Evolutionary conservation across 2,888 invertebrate genomes (phyloP), one percentile per base, ranked within the genome.

Genomic region (Trachelus troglodyta): DNA sequence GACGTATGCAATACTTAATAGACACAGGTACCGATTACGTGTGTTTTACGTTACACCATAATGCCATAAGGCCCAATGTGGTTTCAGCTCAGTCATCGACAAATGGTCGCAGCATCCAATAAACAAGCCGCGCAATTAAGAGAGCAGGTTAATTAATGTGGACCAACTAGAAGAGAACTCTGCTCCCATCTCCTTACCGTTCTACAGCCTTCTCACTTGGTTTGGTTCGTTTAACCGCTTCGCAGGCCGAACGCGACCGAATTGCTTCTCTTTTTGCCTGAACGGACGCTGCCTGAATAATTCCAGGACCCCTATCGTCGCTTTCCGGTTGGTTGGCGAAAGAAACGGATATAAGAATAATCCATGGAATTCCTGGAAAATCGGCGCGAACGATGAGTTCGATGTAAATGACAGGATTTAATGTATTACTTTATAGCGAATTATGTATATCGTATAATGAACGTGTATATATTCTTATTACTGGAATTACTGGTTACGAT

Each of bases 141-240:
- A 86, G 87, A 87, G 87, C 87, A 84, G 87, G 87, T 87, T 87
- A 87, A 87, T 87, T 87, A 87, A 87, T 87, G 87, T 87, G 85
- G 87, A 87, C 87, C 86, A 85, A 87, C 86, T 85, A 85, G 85
- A 80, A 84, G 84, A 71, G 71, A 71, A 33, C 71, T 33, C 12
- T 15, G 71, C 23, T 31, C 71, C 71, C 31, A 23, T 15, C 77
- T 40, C 31, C 34, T 69, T 35, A 37, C 73, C 69, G 12, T 15
- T 30, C n/a, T 30, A 33, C 35, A 37, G 37, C 40, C 31, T 33
- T 30, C 77, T 23, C 9, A 56, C 23, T 56, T 40, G 40, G 40
- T 40, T 40, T 2, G 15, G 15, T 40, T 40, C 40, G 40, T 40
- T 40, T 40, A 40, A 40, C 40, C 40, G 40, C 40, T 56, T 23